Evolutionary conservation across 2,113 vertebrate genomes (phyloP), one percentile per base, ranked within the genome.

Genomic region (Verasper variegatus): DNA sequence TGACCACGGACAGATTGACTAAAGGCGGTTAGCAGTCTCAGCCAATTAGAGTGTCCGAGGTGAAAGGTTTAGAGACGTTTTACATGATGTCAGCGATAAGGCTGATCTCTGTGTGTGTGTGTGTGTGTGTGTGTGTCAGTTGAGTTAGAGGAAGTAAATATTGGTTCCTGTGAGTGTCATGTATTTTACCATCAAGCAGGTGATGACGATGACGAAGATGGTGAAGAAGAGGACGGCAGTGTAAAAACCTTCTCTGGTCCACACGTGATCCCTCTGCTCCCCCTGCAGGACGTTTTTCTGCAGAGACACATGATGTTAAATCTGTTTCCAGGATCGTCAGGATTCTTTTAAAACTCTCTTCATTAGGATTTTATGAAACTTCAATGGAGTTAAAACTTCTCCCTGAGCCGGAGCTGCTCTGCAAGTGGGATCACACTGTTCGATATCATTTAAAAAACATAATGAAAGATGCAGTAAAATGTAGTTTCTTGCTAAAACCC

Each of bases 231-330:
- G 96, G 90, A 98, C 90, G 86, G 96, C 93, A 0, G 95, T 93
- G 77, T 96, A 99, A 82, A 98, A 96, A 61, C 97, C 95, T 85
- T 99, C 97, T 76, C 95, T 95, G 93, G 93, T 97, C 97, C 96
- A 98, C 76, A 96, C 93, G 78, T 95, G 96, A 72, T 97, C 96
- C 56, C 93, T 94, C 93, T 96, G 96, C 74, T 97, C 95, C 49
- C 94, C 96, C 94, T 96, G 96, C 79, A 98, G 94, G 72, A 98
- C 96, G 88, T 98, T 98, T 91, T 97, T 97, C 97, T 98, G 90
- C 87, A 92, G 86, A 93, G 74, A 70, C 83, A 75, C 52, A n/a
- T 12, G 10, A 42, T 1, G 9, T 10, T 55, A 10, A 21, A 54
- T 21, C 51, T 21, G 47, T 17, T 51, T 51, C 17, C 15, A 15